phyloP scores from a whole-genome alignment of 2,888 invertebrate genomes.

The Limulus polyphemus region DNA sequence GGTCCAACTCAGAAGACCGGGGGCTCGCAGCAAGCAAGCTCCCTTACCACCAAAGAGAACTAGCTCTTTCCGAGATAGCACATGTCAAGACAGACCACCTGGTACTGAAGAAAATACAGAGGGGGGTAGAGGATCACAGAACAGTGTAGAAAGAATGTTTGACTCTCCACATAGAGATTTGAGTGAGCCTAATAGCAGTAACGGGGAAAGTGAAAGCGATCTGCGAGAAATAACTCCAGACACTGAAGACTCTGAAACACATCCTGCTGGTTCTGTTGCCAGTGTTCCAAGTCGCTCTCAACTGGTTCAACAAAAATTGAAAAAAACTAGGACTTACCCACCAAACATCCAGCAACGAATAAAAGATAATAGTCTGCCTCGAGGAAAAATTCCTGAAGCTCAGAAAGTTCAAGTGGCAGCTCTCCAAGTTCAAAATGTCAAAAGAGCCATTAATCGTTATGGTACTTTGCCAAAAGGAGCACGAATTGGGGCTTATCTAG shows the following conservation, averaged over 20 bases:
- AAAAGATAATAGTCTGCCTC: slow-evolving; percentile 10
- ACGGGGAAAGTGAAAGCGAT: slow-evolving; percentile 55
- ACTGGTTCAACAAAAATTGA: slow-evolving; percentile 46
- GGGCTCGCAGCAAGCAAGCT: slow-evolving; percentile 63
- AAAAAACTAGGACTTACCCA: slow-evolving; percentile 49
- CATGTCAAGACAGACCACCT: slow-evolving; percentile 40
- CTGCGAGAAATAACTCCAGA: slow-evolving; percentile 57
- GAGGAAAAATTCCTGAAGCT: slow-evolving; percentile 23
- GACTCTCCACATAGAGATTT: slow-evolving; percentile 42
- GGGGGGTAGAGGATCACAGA: slow-evolving; percentile 34
- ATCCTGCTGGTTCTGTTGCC: slow-evolving; percentile 34
- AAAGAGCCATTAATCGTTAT: slow-evolving; percentile 75
- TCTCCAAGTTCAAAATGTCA: slow-evolving; percentile 87
- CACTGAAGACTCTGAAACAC: slow-evolving; percentile 54
- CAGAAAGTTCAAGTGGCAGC: slow-evolving; percentile 66
- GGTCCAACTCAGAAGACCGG: slow-evolving; percentile 20
- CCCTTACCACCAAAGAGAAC: slow-evolving; percentile 92
- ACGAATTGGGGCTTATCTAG: slow-evolving; percentile 88
- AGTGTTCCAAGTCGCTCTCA: slow-evolving; percentile 42
- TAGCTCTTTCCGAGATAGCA: slow-evolving; percentile 72
- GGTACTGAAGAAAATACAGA: slow-evolving; percentile 6
- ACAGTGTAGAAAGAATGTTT: slow-evolving; percentile 46
- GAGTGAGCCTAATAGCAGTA: slow-evolving; percentile 41
- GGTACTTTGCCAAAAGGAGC: slow-evolving; percentile 95
- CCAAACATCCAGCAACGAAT: slow-evolving; percentile 41